A percentile compares a stretch with the other conserved stretches of the same genome.
Conservation (phyloP, 1,140 invertebrate genomes). For the Drosophila sp. region DNA sequence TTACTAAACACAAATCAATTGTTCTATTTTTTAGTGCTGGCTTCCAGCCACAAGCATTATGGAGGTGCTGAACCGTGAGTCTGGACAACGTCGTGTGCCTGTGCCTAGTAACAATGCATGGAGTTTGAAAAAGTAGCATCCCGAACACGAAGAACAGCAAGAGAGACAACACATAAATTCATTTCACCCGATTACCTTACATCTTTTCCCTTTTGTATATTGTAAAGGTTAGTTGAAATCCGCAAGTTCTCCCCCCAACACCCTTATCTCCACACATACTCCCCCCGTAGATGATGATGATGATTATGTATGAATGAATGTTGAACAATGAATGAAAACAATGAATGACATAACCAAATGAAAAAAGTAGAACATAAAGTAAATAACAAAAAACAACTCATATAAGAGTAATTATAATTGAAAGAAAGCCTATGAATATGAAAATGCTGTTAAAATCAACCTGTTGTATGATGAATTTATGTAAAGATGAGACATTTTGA, state of each 20-base stretch:
- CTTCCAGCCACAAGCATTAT: slow-evolving; percentile 92
- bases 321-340: slow-evolving; percentile 46
- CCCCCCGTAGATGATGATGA: slow-evolving; percentile 23
- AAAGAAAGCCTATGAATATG: slow-evolving; percentile 16
- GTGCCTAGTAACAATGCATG: slow-evolving; percentile 86
- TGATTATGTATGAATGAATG: slow-evolving; percentile 28
- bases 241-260: not conserved
- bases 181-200: not conserved
- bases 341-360: slow-evolving; percentile 20
- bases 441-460: slow-evolving; percentile 61
- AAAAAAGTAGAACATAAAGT: slow-evolving; percentile 13
- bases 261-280: not conserved
- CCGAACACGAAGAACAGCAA: not conserved
- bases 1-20: not conserved
- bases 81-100: slow-evolving; percentile 90
- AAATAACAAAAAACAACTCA: not conserved
- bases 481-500: slow-evolving; percentile 50
- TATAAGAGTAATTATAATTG: not conserved
- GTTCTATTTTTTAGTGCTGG: slow-evolving; percentile 87
- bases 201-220: slow-evolving; percentile 35
- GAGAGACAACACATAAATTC: not conserved
- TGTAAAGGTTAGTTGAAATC: slow-evolving; percentile 36
- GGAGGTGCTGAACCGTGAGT: slow-evolving; percentile 90
- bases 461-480: slow-evolving; percentile 72
- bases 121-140: slow-evolving; percentile 73